Evolutionary conservation across 2,888 invertebrate species (phyloP), one percentile per base, ranked within the genome.

Genomic region (Dicroscelio sp.): DNA sequence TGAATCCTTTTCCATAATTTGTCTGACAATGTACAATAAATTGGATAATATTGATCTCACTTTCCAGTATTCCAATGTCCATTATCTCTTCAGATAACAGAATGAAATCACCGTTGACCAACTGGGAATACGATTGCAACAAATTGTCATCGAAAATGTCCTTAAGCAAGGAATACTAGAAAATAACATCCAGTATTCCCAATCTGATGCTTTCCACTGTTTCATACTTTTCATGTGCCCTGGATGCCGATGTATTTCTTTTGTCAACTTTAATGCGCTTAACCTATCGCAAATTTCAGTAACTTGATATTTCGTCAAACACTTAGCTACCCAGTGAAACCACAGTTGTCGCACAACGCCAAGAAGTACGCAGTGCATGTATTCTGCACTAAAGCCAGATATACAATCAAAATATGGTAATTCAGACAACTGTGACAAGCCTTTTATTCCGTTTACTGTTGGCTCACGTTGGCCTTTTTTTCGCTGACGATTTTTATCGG

Each of bases 181-280:
- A 78, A 63, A 79, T n/a, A 91, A n/a, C 2, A 91, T 78, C 90
- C 91, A 93, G 20, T 82, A 91, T 63, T 82, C 87, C 84, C 88
- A 90, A 67, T 93, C 90, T 0, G 87, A 63, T 2, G 89, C 91
- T 27, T 89, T 92, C 84, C 90, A 89, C 27, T 71, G 67, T 63
- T 67, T 55, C n/a, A 35, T 52, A 3, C 58, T 82, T 80, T 80
- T 80, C 48, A 80, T 31, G n/a, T n/a, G n/a, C 8, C 31, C 55
- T 17, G 93, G 91, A 43, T 83, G 73, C 8, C 89, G 85, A 73
- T 90, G 71, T n/a, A 88, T 88, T 80, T 91, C 82, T 33, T 76
- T 86, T 0, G 86, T 67, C 14, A 71, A 82, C 58, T 43, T 30
- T 82, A n/a, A n/a, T n/a, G n/a, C n/a, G n/a, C 25, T 25, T 2